Base-by-base conservation (phyloP, 1,140 invertebrate species). In the Chironomus striatipennis region DNA sequence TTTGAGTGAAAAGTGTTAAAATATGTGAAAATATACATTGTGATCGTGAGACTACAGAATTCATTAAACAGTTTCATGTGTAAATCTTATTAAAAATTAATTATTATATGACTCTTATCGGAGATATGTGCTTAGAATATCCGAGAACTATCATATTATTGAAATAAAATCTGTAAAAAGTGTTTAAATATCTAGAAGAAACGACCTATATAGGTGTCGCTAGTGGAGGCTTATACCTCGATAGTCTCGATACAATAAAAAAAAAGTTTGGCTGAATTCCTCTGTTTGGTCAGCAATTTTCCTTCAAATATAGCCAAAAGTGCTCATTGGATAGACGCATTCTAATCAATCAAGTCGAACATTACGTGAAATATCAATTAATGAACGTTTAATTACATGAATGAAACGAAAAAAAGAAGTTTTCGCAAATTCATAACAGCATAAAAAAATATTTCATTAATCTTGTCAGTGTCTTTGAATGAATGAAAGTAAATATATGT, bases 21-120 rank as follows among this genome's bases (percentile, higher is more conserved):
- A 70, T 20, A 70, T 21, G 17, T 70, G 65, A 70, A 70, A 70
- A 70, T 57, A 70, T 70, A 70, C 8, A 20, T 70, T 70, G 17
- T 5, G 17, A 70, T 70, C 65, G 65, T 70, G 65, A 70, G 65
- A 70, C 65, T 70, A 70, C 65, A 18, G 20, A 70, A 70, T 9
- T 70, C 7, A 57, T n/a, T 57, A 57, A 57, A 57, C 47, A 57
- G 10, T 57, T 57, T 57, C 12, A n/a, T 57, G 47, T 57, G 47
- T n/a, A n/a, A 57, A 57, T 57, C 47, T 57, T 57, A 5, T n/a
- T n/a, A 57, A 57, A 57, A 57, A 5, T 57, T 12, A 57, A 57
- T 57, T 5, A 57, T n/a, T 15, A 12, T 57, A 1, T 5, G 47
- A 57, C 12, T 5, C 47, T 57, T 57, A 57, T 57, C 9, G n/a